phyloP scores from a whole-genome alignment of 2,888 invertebrate species.

The Drosophila meridiana region DNA sequence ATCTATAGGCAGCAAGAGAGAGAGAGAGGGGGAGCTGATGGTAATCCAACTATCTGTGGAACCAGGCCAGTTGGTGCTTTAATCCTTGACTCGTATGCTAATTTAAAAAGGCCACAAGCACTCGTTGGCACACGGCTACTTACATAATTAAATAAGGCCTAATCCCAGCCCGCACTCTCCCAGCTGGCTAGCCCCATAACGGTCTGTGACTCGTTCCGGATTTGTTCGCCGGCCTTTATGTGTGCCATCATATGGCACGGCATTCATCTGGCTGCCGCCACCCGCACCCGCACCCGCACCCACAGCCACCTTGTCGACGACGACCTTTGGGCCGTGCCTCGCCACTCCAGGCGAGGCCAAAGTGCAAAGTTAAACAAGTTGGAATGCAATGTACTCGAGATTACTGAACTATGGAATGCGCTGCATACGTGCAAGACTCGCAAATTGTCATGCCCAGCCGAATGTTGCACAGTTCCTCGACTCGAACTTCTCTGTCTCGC shows the following conservation, averaged over 20 bases:
- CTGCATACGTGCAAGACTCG: slow-evolving; percentile 46
- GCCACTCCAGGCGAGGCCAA: slow-evolving; percentile 34
- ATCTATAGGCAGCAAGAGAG: neutral
- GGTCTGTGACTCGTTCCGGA: slow-evolving; percentile 49
- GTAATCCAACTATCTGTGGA: slow-evolving; percentile 30
- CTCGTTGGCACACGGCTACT: slow-evolving; percentile 47
- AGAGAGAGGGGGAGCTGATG: too few relatives aligned
- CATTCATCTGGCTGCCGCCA: slow-evolving; percentile 24
- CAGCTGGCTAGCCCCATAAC: slow-evolving; percentile 8
- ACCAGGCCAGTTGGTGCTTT: slow-evolving; percentile 28
- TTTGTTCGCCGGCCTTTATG: slow-evolving; percentile 35
- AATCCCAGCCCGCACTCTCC: neutral
- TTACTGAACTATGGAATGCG: slow-evolving; percentile 58
- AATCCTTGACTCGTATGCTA: slow-evolving; percentile 56
- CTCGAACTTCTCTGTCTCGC: neutral
- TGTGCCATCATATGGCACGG: slow-evolving; percentile 27
- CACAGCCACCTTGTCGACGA: slow-evolving; percentile 1
- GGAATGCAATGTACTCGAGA: slow-evolving; percentile 61
- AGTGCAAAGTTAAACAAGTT: slow-evolving; percentile 62
- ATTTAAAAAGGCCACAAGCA: slow-evolving; percentile 51
- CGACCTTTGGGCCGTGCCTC: slow-evolving; percentile 41
- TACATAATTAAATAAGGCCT: slow-evolving; percentile 60
- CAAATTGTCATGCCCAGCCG: slow-evolving; percentile 46
- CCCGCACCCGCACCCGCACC: neutral
- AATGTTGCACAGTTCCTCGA: slow-evolving; percentile 26